A percentile compares a stretch with the other conserved stretches of the same genome.
Evolutionary conservation across 2,888 invertebrate species (phyloP).

Genomic region (Eristalis pertinax): DNA sequence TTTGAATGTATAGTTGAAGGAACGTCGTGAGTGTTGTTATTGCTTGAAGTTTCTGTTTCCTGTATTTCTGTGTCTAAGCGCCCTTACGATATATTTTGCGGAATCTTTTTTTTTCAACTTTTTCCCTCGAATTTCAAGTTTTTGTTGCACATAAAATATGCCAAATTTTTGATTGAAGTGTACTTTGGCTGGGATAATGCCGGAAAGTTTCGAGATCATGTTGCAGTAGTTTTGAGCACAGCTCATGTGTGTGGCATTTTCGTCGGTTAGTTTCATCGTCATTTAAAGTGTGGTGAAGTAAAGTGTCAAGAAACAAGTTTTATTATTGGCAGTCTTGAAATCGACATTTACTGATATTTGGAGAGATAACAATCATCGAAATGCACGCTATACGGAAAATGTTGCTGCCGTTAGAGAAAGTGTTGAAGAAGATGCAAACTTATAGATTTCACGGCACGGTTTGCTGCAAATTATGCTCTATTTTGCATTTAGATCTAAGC

Average conservation of each 20-base stretch:
- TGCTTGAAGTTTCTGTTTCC: not conserved
- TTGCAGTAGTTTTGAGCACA: not conserved
- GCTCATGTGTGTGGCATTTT: not conserved
- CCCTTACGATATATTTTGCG: not conserved
- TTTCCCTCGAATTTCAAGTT: not conserved
- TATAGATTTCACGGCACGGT: no score
- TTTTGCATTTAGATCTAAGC: no score
- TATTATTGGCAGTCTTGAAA: not conserved
- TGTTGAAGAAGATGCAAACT: no score
- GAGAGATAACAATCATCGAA: no score
- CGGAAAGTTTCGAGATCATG: not conserved
- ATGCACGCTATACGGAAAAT: no score
- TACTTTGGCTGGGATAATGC: not conserved
- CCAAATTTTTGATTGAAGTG: not conserved
- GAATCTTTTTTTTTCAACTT: not conserved
- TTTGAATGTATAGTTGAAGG: not conserved
- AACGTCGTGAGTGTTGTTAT: not conserved
- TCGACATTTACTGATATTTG: no score
- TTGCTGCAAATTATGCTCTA: no score
- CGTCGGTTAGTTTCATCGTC: not conserved
- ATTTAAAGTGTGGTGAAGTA: not conserved
- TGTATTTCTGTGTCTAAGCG: no score
- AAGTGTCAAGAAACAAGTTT: not conserved
- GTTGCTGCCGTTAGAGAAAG: no score
- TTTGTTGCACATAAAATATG: not conserved